Conservation (phyloP, 2,888 invertebrate species). For the Phlogophora meticulosa region DNA sequence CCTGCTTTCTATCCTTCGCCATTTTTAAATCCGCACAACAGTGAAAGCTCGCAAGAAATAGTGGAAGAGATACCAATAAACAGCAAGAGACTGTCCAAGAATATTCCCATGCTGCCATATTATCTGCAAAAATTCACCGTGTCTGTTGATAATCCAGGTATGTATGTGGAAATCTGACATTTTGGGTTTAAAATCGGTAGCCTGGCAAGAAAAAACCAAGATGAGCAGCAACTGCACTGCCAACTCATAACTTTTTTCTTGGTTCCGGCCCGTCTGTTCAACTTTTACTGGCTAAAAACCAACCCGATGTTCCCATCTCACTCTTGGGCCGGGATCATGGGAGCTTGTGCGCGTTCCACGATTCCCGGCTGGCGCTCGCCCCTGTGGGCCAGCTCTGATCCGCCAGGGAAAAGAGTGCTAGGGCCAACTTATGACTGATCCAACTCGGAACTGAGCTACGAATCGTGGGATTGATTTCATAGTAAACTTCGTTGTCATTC, state of each 20-base stretch:
- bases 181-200: no score
- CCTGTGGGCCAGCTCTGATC: no score
- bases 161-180: slow-evolving; percentile 27
- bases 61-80: slow-evolving; percentile 74
- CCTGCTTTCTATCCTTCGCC: slow-evolving; percentile 80
- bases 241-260: neutral
- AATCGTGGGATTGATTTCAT: neutral
- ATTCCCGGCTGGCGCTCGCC: no score
- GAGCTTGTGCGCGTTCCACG: no score
- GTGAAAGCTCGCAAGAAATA: slow-evolving; percentile 62
- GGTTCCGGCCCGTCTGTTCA: no score
- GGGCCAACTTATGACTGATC: neutral
- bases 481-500: neutral
- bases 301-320: no score
- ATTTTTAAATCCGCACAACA: slow-evolving; percentile 73
- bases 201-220: no score
- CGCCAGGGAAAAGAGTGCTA: no score
- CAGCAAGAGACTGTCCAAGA: slow-evolving; percentile 78
- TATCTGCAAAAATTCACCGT: slow-evolving; percentile 82
- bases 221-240: no score
- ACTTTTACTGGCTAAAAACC: no score
- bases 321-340: no score
- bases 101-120: slow-evolving; percentile 81
- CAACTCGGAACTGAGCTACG: no score
- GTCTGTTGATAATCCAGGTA: slow-evolving; percentile 73